Conservation (phyloP, 2,888 invertebrate species). For the Mycalesis mineus region DNA sequence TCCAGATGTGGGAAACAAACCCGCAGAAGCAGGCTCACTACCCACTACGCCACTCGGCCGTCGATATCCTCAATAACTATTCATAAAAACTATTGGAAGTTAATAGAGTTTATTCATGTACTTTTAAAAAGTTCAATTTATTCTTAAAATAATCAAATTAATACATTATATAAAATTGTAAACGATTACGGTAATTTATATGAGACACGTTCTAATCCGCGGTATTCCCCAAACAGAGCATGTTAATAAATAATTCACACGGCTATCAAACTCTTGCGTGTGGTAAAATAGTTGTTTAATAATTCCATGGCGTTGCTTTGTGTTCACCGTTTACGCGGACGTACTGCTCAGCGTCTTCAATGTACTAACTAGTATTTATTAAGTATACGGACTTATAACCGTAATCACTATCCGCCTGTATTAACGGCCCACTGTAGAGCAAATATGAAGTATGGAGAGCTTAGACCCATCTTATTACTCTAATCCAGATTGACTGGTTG, state of each 20-base stretch:
- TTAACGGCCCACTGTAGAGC: too few relatives aligned
- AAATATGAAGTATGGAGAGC: too few relatives aligned
- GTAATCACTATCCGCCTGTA: too few relatives aligned
- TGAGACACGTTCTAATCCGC: conserved; percentile 2
- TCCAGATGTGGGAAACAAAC: too few relatives aligned
- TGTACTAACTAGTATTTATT: background rate
- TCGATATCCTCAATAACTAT: too few relatives aligned
- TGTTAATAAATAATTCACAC: conserved; percentile 27
- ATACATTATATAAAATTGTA: background rate
- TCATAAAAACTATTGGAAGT: too few relatives aligned
- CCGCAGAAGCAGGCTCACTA: too few relatives aligned
- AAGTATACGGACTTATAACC: background rate
- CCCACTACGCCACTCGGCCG: too few relatives aligned
- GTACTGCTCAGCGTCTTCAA: conserved; percentile 1
- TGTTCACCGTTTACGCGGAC: conserved; percentile 13
- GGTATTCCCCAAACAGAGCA: conserved; percentile 4
- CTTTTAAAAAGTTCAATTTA: too few relatives aligned
- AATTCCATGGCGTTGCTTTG: conserved; percentile 23
- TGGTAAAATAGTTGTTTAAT: conserved; percentile 27
- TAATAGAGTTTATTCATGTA: too few relatives aligned
- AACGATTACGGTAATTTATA: conserved; percentile 8
- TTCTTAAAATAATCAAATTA: background rate
- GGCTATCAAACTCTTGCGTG: conserved; percentile 26
- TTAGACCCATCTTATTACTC: too few relatives aligned
- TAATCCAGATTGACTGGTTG: too few relatives aligned